Evolutionary conservation across 2,113 vertebrate species (phyloP), one percentile per base, ranked within the genome.

Genomic region (Gambusia holbrooki): DNA sequence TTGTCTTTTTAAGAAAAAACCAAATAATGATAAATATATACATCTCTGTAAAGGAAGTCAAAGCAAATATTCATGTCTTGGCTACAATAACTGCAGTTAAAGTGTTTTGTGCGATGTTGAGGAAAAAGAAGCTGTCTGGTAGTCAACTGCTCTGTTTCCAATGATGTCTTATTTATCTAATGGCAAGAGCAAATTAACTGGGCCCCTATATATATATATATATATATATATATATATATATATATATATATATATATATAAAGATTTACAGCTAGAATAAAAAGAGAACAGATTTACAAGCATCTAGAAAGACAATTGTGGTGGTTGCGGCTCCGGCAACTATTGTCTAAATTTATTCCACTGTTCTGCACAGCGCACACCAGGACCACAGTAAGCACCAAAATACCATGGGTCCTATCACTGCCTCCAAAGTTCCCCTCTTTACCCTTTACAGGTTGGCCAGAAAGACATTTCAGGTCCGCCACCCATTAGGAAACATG

Each of bases 71-170:
- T 71, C 28, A 48, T 54, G 60, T 86, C 79, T 79, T 71, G 77
- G 80, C 87, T 92, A 91, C 89, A 88, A 77, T 88, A 84, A 80
- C 82, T 93, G 85, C 87, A 83, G 73, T 84, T 92, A 93, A 94
- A 94, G 93, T 94, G 91, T 93, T 85, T 73, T 66, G 92, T 93
- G 93, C 91, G 91, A 92, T 81, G 77, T 81, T 81, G 45, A 77
- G 78, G 70, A 69, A 76, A 71, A 76, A 71, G 35, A 73, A 77
- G 67, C 64, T 69, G 67, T 69, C 54, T 74, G 74, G 62, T 77
- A 48, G 63, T 81, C 42, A 71, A 35, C 75, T 63, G 58, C 60
- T 73, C 30, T 58, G 19, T 75, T 61, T 78, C 70, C 32, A 80
- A 70, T 72, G 22, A 42, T 62, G 71, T 80, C 60, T 60, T 62